Conservation (phyloP, 2,888 invertebrate species). For the Tenthredo mesomela region DNA sequence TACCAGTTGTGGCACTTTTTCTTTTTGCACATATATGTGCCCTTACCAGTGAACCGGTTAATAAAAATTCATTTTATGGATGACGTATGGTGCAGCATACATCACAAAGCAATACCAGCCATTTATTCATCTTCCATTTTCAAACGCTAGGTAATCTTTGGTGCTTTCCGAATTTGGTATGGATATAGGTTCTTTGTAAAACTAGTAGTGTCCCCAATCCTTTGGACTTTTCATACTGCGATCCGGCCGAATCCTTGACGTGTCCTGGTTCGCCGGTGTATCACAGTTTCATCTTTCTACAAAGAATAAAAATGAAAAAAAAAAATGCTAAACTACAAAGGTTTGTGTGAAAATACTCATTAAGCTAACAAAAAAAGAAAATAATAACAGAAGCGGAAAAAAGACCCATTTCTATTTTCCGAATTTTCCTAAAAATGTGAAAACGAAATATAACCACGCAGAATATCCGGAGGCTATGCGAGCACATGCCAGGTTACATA, state of each 20-base stretch:
- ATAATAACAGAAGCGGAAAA: not conserved
- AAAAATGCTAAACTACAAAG: conserved; percentile 30
- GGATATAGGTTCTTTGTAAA: not conserved
- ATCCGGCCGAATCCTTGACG: not conserved
- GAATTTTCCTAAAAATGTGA: not conserved
- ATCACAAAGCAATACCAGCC: not conserved
- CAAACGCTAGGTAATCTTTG: not conserved
- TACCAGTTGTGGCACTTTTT: too few relatives aligned
- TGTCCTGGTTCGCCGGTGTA: conserved; percentile 18
- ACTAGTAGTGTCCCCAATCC: not conserved
- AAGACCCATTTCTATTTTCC: not conserved
- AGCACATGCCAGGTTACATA: not conserved
- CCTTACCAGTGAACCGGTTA: too few relatives aligned
- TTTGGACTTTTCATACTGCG: conserved; percentile 9
- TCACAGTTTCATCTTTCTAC: conserved; percentile 28
- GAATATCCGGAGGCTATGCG: conserved; percentile 14
- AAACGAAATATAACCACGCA: not conserved
- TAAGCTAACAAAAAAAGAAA: not conserved
- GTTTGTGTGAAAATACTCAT: conserved; percentile 27
- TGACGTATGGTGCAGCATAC: not conserved
- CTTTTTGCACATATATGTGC: too few relatives aligned
- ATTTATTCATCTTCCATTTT: not conserved
- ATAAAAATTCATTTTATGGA: not conserved
- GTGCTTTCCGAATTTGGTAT: not conserved
- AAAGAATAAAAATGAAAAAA: not conserved